A percentile compares a stretch with the other conserved stretches of the same genome.
Conservation (phyloP, 2,113 vertebrate species). For the Hiodon alosoides region DNA sequence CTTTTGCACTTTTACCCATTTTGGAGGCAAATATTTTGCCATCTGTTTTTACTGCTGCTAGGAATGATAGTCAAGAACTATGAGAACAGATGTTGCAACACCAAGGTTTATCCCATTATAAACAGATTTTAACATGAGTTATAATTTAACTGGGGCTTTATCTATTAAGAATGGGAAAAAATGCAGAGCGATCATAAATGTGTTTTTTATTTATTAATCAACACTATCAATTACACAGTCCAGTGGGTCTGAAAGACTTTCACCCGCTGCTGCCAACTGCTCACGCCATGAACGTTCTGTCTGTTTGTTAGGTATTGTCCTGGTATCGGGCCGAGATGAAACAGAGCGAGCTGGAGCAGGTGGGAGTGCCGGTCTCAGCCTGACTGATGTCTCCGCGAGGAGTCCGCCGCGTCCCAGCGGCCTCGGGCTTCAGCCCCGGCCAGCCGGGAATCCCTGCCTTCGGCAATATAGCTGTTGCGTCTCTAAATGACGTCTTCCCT, state of each 20-base stretch:
- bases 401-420: neutral
- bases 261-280: neutral
- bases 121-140: constrained; percentile 11
- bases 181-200: constrained; percentile 1
- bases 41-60: constrained; percentile 6
- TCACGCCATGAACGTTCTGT: neutral
- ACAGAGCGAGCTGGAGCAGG: neutral
- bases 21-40: constrained; percentile 5
- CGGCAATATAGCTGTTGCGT: constrained; percentile 17
- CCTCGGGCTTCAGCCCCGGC: neutral
- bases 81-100: constrained; percentile 12
- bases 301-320: neutral
- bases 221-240: neutral
- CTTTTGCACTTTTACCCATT: constrained; percentile 7
- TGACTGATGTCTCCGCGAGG: neutral
- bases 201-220: neutral
- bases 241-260: neutral
- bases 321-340: neutral
- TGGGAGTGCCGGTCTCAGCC: neutral
- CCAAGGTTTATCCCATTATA: constrained; percentile 14
- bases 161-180: neutral
- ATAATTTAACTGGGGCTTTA: constrained; percentile 10
- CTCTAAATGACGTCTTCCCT: constrained; percentile 51
- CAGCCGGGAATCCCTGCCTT: neutral
- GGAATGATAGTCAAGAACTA: neutral